A percentile compares a stretch with the other conserved stretches of the same genome.
Evolutionary conservation across 2,888 invertebrate species (phyloP).

Genomic region (Halocaridina rubra): DNA sequence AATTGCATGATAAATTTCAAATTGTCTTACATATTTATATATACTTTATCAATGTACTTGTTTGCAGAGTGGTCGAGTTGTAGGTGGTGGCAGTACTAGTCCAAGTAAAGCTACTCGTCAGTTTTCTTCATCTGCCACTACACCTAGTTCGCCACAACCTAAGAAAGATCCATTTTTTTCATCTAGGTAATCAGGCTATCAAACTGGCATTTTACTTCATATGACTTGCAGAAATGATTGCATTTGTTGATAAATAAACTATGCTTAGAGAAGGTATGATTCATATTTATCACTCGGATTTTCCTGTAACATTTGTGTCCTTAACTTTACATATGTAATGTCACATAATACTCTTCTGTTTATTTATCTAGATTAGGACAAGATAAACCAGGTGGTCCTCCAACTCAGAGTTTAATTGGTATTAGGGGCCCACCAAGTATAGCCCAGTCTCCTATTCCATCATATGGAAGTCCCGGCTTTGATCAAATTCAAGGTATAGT

Average conservation of each 20-base stretch:
- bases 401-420: slow-evolving; percentile 41
- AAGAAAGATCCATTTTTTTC: slow-evolving; percentile 42
- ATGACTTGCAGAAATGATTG: too few relatives aligned
- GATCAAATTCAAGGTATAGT: slow-evolving; percentile 6
- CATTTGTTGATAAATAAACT: too few relatives aligned
- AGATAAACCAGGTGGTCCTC: slow-evolving; percentile 50
- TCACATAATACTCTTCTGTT: too few relatives aligned
- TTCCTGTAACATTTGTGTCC: too few relatives aligned
- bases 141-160: slow-evolving; percentile 48
- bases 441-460: slow-evolving; percentile 38
- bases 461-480: slow-evolving; percentile 29
- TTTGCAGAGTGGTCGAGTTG: too few relatives aligned
- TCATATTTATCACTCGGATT: too few relatives aligned
- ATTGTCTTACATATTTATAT: too few relatives aligned
- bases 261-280: too few relatives aligned
- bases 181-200: slow-evolving; percentile 38
- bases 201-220: too few relatives aligned
- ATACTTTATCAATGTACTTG: too few relatives aligned
- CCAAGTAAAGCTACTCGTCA: slow-evolving; percentile 46
- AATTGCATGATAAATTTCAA: too few relatives aligned
- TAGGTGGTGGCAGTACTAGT: slow-evolving; percentile 27
- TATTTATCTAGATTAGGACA: slow-evolving; percentile 36
- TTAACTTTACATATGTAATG: too few relatives aligned
- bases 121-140: slow-evolving; percentile 36
- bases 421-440: slow-evolving; percentile 26